Conservation (phyloP, 2,888 invertebrate genomes). For the Entomobrya proxima region DNA sequence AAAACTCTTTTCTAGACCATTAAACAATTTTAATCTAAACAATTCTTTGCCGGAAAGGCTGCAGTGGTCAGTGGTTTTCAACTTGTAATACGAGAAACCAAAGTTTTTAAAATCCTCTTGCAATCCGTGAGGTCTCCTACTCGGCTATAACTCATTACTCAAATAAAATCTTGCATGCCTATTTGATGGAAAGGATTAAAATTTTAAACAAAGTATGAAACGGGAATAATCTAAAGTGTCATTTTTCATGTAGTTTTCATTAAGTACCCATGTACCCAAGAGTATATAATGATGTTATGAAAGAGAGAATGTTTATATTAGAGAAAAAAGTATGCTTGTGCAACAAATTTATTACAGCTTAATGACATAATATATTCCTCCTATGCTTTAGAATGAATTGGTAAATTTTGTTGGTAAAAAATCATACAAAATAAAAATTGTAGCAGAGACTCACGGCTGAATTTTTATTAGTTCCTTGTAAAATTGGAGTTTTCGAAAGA, state of each 20-base stretch:
- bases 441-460: neutral
- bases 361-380: neutral
- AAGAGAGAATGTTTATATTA: constrained; percentile 32
- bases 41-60: neutral
- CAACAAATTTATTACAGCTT: neutral
- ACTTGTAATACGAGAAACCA: neutral
- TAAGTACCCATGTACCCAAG: neutral
- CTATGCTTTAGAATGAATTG: neutral
- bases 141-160: neutral
- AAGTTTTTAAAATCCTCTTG: neutral
- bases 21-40: neutral
- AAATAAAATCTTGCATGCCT: neutral
- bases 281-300: neutral
- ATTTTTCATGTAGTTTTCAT: constrained; percentile 14
- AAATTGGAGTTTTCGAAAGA: neutral
- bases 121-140: neutral
- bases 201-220: neutral
- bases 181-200: neutral
- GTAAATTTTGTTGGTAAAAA: neutral
- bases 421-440: neutral
- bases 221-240: neutral
- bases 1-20: neutral
- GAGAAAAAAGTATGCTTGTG: neutral
- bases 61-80: constrained; percentile 16
- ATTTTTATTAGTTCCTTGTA: neutral